Conservation (phyloP, 1,140 invertebrate genomes). For the Pentalonia nigronervosa region DNA sequence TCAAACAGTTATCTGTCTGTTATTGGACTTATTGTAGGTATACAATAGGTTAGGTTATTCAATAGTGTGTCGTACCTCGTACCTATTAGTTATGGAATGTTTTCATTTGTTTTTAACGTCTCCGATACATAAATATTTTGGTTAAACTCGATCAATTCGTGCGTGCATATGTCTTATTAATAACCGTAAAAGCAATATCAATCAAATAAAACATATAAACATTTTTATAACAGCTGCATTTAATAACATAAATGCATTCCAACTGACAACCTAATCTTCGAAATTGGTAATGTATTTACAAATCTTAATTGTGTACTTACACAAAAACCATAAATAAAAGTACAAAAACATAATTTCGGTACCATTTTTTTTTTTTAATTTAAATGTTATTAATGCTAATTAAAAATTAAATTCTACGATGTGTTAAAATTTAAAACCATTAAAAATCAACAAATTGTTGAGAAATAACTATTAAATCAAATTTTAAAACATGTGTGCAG, state of each 20-base stretch:
- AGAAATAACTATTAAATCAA: too few relatives aligned
- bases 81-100: neutral
- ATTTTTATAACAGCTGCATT: neutral
- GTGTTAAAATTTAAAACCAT: too few relatives aligned
- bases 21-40: neutral
- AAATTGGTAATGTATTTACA: too few relatives aligned
- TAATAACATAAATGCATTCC: neutral
- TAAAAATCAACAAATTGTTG: too few relatives aligned
- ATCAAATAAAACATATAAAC: neutral
- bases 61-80: neutral
- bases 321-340: neutral
- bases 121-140: neutral
- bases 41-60: too few relatives aligned
- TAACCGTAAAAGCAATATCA: neutral
- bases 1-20: neutral
- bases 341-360: neutral
- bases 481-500: too few relatives aligned
- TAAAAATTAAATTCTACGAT: too few relatives aligned
- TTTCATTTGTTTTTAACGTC: neutral
- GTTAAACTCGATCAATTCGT: neutral
- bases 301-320: too few relatives aligned
- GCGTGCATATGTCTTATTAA: too few relatives aligned
- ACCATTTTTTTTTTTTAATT: neutral
- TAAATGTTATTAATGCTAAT: too few relatives aligned
- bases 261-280: neutral